A percentile compares a stretch with the other conserved stretches of the same genome.
Evolutionary conservation across 92 coral and sea anemone species (phyloP).

Genomic region (Paramuricea clavata): DNA sequence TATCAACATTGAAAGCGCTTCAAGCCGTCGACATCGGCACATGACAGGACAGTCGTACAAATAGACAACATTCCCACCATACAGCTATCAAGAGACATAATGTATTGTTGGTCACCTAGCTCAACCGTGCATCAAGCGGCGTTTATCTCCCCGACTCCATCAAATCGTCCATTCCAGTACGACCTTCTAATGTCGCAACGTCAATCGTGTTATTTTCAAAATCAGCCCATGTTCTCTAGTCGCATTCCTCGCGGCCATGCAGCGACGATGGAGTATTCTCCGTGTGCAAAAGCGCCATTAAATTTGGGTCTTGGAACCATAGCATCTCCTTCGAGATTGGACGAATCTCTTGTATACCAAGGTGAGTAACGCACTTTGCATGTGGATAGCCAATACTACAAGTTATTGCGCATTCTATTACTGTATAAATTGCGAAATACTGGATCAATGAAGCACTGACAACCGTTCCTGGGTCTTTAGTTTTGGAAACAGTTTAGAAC

Average conservation of each 20-base stretch:
- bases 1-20: neutral
- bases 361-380: constrained; percentile 21
- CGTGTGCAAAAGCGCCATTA: constrained; percentile 20
- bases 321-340: constrained; percentile 28
- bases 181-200: constrained; percentile 25
- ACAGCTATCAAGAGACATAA: neutral
- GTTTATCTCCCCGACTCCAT: constrained; percentile 17
- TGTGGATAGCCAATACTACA: neutral
- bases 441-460: neutral
- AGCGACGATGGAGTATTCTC: constrained; percentile 1
- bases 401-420: too few species aligned
- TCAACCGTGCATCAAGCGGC: constrained; percentile 20
- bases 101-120: constrained; percentile 36
- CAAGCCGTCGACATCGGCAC: constrained; percentile 2
- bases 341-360: constrained; percentile 32
- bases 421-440: neutral
- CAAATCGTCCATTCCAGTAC: constrained; percentile 25
- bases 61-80: neutral
- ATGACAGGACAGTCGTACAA: neutral
- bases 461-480: too few species aligned
- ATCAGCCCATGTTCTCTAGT: constrained; percentile 11
- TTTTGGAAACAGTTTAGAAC: too few species aligned
- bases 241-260: neutral
- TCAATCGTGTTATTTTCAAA: constrained; percentile 35
- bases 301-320: constrained; percentile 30